Evolutionary conservation across 1,140 invertebrate genomes (phyloP).

Genomic region (Diploscapter pachys): DNA sequence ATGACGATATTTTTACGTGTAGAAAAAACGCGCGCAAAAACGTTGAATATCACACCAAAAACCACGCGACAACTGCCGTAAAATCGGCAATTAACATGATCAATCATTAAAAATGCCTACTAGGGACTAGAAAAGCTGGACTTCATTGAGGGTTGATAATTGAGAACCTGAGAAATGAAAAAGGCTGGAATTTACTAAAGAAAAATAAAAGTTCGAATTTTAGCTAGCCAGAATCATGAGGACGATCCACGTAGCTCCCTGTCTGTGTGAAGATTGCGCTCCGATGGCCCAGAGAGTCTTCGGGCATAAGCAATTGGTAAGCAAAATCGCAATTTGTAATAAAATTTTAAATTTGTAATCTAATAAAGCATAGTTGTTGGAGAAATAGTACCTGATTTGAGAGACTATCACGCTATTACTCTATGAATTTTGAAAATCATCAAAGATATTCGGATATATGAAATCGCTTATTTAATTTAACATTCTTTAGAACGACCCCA

Average conservation of each 20-base stretch:
- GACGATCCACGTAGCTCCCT: not conserved
- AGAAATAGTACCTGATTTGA: not conserved
- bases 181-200: not conserved
- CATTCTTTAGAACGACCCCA: constrained; percentile 10
- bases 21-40: too few species aligned
- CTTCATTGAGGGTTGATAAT: not conserved
- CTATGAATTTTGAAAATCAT: not conserved
- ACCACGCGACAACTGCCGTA: not conserved
- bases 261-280: constrained; percentile 1
- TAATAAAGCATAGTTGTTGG: not conserved
- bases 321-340: not conserved
- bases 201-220: not conserved
- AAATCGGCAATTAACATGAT: not conserved
- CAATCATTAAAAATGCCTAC: not conserved
- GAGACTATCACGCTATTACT: constrained; percentile 10
- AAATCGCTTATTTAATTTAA: not conserved
- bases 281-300: not conserved
- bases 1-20: too few species aligned
- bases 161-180: not conserved
- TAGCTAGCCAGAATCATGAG: constrained; percentile 26
- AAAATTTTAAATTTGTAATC: not conserved
- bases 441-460: not conserved
- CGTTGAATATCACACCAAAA: not conserved
- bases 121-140: not conserved
- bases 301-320: not conserved